Conservation (phyloP, 2,888 invertebrate species). For the Campopleginae sp. region DNA sequence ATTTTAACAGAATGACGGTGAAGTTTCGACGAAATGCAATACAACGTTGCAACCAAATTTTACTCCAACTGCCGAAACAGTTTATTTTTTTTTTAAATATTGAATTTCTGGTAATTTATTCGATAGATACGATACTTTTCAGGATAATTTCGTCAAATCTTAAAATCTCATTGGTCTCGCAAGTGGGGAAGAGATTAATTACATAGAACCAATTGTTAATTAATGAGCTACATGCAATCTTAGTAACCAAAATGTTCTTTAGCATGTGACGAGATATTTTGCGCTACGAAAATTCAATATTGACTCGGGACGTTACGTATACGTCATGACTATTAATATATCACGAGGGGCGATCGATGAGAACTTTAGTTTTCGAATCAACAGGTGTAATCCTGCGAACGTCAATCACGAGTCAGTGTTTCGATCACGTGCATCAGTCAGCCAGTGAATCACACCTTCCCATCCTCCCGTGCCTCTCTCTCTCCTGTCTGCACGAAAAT, state of each 20-base stretch:
- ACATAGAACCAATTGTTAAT: not conserved
- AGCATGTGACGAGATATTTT: not conserved
- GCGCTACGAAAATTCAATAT: conserved; percentile 1
- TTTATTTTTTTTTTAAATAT: not conserved
- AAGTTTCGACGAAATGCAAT: not conserved
- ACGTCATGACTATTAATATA: not conserved
- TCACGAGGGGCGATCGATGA: not conserved
- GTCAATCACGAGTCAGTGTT: conserved; percentile 15
- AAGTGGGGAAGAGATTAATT: not conserved
- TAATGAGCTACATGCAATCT: not conserved
- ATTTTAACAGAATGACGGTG: no score
- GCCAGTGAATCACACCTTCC: conserved; percentile 47
- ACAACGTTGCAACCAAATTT: not conserved
- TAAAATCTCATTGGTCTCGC: not conserved
- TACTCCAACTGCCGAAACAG: not conserved
- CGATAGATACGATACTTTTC: not conserved
- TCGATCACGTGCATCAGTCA: conserved; percentile 21
- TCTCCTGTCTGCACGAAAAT: not conserved
- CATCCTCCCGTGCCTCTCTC: not conserved
- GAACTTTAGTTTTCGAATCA: conserved; percentile 31
- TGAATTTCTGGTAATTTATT: not conserved
- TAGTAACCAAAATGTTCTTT: not conserved
- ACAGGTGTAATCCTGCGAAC: conserved; percentile 25
- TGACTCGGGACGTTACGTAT: not conserved
- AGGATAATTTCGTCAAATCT: not conserved